phyloP scores from a whole-genome alignment of 2,113 vertebrate genomes.

The Oxyruncus cristatus region DNA sequence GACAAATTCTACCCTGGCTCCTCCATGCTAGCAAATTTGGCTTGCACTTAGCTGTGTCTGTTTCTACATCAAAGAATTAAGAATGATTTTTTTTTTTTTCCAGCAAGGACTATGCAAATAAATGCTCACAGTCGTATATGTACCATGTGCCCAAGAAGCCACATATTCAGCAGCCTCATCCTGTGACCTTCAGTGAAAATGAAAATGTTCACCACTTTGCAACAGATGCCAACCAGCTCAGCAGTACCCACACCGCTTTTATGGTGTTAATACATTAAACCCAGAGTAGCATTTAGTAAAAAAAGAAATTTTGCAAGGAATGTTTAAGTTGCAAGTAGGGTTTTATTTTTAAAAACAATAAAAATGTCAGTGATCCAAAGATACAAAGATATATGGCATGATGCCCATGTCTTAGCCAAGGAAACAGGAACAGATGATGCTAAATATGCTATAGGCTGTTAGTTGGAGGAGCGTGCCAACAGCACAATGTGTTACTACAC shows the following conservation, averaged over 20 bases:
- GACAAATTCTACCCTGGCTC: neutral
- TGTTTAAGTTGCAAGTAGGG: neutral
- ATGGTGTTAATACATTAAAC: neutral
- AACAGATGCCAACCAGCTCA: neutral
- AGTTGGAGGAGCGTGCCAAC: neutral
- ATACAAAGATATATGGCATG: constrained; percentile 25
- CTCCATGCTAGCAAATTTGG: neutral
- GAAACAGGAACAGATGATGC: constrained; percentile 54
- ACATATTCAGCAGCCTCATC: neutral
- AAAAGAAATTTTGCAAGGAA: neutral
- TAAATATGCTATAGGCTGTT: constrained; percentile 50
- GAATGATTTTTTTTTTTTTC: neutral
- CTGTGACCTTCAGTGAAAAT: neutral
- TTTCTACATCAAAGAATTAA: neutral
- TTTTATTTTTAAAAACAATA: constrained; percentile 26
- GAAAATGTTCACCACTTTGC: neutral
- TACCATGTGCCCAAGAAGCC: neutral
- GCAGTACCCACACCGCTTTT: neutral
- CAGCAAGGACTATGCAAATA: neutral
- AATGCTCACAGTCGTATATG: neutral
- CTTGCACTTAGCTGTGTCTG: neutral
- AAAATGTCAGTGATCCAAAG: neutral
- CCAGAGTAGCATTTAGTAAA: neutral
- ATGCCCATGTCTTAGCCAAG: neutral
- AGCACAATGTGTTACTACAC: neutral